A percentile compares a stretch with the other conserved stretches of the same genome.
Evolutionary conservation across 2,888 invertebrate genomes (phyloP).

Genomic region (Drosophila engyochracea): DNA sequence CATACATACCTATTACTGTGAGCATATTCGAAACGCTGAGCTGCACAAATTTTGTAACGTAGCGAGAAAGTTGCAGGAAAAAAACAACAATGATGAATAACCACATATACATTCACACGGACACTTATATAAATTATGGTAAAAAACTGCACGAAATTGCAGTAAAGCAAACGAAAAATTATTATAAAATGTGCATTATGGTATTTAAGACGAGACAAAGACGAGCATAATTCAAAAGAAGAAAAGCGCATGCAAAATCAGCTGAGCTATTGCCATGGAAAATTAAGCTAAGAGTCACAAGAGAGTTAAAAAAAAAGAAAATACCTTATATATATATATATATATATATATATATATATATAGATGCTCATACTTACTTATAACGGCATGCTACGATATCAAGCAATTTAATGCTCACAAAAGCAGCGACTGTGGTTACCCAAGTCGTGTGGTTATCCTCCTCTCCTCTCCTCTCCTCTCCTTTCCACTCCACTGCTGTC

Average conservation of each 20-base stretch:
- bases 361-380: slow-evolving; percentile 1
- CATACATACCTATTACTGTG: slow-evolving; percentile 18
- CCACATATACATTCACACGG: slow-evolving; percentile 25
- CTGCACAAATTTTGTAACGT: slow-evolving; percentile 62
- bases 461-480: not conserved
- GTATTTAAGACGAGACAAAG: slow-evolving; percentile 79
- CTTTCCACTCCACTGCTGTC: not conserved
- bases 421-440: slow-evolving; percentile 60
- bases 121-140: slow-evolving; percentile 68
- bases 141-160: slow-evolving; percentile 79
- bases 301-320: slow-evolving; percentile 26
- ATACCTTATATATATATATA: not conserved
- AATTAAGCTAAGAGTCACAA: slow-evolving; percentile 53
- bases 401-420: slow-evolving; percentile 79
- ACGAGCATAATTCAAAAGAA: slow-evolving; percentile 68
- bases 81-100: slow-evolving; percentile 45
- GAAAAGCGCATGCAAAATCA: slow-evolving; percentile 36
- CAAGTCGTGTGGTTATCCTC: slow-evolving; percentile 36
- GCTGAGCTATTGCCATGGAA: slow-evolving; percentile 14
- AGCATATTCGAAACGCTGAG: slow-evolving; percentile 65
- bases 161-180: slow-evolving; percentile 78
- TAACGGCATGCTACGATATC: slow-evolving; percentile 57
- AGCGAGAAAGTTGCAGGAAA: slow-evolving; percentile 48
- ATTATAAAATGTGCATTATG: slow-evolving; percentile 79
- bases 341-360: not conserved